These are phyloP conservation scores for Tarsius wallacei DNA, from an alignment of 2,797 vertebrate genomes.

Conservation along the genomic window DNA sequence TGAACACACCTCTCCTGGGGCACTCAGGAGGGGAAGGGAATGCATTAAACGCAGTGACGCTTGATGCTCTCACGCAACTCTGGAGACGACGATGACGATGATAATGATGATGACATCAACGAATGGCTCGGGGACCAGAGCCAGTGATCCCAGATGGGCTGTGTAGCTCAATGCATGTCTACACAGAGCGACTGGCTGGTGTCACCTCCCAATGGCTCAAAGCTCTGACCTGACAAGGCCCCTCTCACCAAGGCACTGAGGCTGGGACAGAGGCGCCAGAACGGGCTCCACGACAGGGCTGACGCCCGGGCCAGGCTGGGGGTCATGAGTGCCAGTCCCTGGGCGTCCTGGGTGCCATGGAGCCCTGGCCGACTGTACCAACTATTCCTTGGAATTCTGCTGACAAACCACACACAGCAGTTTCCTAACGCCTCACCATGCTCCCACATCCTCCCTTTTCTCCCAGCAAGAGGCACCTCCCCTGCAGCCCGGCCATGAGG, in stretches of 20 bases:
- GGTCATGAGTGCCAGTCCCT: neutral
- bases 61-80: neutral
- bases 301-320: neutral
- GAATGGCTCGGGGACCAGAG: neutral
- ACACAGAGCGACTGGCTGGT: fast-evolving
- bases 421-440: neutral
- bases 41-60: neutral
- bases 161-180: fast-evolving
- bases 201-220: neutral
- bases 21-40: neutral
- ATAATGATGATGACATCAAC: neutral
- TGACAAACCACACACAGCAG: neutral
- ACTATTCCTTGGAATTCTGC: neutral
- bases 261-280: neutral
- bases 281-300: fast-evolving
- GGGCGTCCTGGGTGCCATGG: fast-evolving
- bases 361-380: no score
- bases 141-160: fast-evolving
- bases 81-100: fast-evolving
- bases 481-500: neutral
- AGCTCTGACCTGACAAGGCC: neutral
- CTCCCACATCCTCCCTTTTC: neutral
- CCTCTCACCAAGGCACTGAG: neutral
- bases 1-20: neutral
- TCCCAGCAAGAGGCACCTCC: neutral